Evolutionary conservation across 2,113 vertebrate genomes (phyloP).

Genomic region (Pseudolaguvia tuberculata): DNA sequence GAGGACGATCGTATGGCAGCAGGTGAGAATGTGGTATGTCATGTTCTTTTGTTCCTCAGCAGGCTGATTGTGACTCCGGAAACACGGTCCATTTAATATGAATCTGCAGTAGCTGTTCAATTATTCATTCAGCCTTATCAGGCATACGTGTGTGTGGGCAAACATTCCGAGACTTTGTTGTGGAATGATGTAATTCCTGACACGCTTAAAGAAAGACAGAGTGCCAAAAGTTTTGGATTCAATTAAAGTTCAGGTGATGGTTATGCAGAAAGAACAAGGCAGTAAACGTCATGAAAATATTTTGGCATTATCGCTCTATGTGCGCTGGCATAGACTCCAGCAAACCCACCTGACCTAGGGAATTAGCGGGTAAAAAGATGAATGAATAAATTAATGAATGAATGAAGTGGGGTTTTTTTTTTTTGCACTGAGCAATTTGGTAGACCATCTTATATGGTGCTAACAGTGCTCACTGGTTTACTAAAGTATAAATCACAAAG

Average conservation of each 20-base stretch:
- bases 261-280: background rate
- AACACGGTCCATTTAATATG: background rate
- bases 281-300: background rate
- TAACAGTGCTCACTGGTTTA: no score
- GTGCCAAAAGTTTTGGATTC: background rate
- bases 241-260: background rate
- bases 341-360: no score
- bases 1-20: background rate
- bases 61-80: background rate
- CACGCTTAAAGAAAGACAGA: background rate
- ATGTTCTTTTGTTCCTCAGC: background rate
- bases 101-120: background rate
- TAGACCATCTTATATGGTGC: no score
- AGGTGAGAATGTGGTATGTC: background rate
- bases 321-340: no score
- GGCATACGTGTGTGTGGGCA: background rate
- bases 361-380: no score
- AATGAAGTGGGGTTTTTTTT: no score
- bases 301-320: no score
- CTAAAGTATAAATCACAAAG: no score
- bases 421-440: no score
- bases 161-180: slow-evolving; percentile 1
- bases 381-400: no score
- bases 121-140: slow-evolving; percentile 11
- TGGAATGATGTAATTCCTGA: background rate